These are phyloP conservation scores for Diuraphis noxia DNA, from an alignment of 1,140 invertebrate genomes.

Conservation along the genomic window DNA sequence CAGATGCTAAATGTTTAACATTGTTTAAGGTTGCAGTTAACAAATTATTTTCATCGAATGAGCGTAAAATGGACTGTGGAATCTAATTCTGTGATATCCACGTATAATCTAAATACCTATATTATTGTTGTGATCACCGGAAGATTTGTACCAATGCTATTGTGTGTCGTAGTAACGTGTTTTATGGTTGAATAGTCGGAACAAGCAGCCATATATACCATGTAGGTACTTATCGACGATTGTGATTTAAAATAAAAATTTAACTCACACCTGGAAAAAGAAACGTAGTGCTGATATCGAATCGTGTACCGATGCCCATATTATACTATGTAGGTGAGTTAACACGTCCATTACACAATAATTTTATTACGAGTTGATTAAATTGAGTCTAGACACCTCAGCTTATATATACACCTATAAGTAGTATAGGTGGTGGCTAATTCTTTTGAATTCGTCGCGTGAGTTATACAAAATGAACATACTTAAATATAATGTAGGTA, in stretches of 20 bases:
- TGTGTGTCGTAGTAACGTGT: neutral
- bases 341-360: neutral
- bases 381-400: neutral
- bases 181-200: neutral
- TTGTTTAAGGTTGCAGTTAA: neutral
- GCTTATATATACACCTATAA: neutral
- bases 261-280: neutral
- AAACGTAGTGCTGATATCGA: neutral
- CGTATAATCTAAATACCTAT: neutral
- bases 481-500: no score
- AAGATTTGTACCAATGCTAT: neutral
- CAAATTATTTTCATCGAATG: neutral
- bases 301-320: neutral
- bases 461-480: neutral
- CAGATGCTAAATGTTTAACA: neutral
- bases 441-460: neutral
- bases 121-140: neutral
- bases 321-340: neutral
- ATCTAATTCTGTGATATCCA: neutral
- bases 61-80: neutral
- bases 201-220: neutral
- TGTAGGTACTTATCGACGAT: neutral
- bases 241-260: no score
- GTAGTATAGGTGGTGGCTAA: no score
- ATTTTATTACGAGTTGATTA: neutral